These are phyloP conservation scores for Prunella himalayana DNA, from an alignment of 2,113 vertebrate species.

Conservation along the genomic window DNA sequence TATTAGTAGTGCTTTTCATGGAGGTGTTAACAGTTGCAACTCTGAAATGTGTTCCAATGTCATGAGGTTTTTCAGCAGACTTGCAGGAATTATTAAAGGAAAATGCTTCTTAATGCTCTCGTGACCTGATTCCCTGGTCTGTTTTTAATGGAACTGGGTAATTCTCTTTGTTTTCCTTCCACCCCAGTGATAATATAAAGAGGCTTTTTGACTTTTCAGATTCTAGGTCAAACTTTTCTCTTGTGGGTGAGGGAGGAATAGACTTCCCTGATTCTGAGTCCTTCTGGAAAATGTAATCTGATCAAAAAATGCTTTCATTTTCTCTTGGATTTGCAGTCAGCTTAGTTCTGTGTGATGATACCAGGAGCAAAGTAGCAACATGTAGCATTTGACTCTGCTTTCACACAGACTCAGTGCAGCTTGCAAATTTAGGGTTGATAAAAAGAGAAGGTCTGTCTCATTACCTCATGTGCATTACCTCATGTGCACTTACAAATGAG, in stretches of 20 bases:
- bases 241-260: background rate
- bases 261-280: background rate
- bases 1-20: background rate
- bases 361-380: background rate
- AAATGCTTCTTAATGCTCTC: background rate
- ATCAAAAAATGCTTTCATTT: background rate
- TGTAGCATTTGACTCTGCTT: background rate
- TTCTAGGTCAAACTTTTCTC: background rate
- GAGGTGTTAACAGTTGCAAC: background rate
- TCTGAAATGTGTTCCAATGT: background rate
- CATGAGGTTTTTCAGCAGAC: background rate
- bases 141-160: background rate
- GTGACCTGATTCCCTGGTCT: background rate
- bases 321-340: background rate
- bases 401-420: rapidly evolving
- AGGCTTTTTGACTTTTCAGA: background rate
- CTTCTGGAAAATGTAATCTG: background rate
- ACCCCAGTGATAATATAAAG: background rate
- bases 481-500: background rate
- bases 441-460: background rate
- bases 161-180: background rate
- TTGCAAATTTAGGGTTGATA: background rate
- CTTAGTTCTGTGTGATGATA: background rate
- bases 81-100: background rate
- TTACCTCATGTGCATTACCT: background rate